A percentile compares a stretch with the other conserved stretches of the same genome.
phyloP scores from a whole-genome alignment of 2,113 vertebrate species.

The Ceyx melanurus region DNA sequence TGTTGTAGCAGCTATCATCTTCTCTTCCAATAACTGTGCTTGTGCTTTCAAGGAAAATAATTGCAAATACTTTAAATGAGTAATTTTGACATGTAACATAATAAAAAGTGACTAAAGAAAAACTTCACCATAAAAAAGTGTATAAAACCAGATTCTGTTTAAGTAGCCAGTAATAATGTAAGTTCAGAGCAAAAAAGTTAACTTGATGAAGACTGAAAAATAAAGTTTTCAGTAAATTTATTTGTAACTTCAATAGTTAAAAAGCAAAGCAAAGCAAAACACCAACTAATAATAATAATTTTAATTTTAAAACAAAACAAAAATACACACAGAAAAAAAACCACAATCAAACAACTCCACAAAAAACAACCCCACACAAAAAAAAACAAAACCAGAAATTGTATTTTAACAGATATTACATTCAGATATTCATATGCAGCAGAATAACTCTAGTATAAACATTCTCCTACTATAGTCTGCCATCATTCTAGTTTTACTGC shows the following conservation, averaged over 20 bases:
- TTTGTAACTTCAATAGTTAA: not conserved
- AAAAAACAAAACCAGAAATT: not conserved
- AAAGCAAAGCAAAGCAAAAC: not conserved
- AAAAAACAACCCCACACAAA: no score
- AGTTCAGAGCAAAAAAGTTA: not conserved
- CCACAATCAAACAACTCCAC: no score
- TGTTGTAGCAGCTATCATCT: not conserved
- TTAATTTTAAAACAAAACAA: no score
- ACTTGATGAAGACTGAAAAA: not conserved
- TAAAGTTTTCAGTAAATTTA: not conserved
- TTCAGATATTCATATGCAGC: not conserved
- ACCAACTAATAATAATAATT: no score
- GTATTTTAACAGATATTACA: not conserved
- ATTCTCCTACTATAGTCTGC: not conserved
- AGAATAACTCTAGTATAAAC: slow-evolving; percentile 3
- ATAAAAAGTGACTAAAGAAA: not conserved
- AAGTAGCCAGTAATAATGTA: not conserved
- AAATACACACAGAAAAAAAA: no score
- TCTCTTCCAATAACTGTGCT: not conserved
- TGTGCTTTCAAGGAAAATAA: not conserved
- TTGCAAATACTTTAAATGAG: not conserved
- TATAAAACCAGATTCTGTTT: not conserved
- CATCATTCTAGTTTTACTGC: not conserved
- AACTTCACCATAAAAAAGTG: not conserved
- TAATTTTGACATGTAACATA: not conserved